Evolutionary conservation across 2,797 vertebrate species (phyloP).

Genomic region (Chloroceryle inda): DNA sequence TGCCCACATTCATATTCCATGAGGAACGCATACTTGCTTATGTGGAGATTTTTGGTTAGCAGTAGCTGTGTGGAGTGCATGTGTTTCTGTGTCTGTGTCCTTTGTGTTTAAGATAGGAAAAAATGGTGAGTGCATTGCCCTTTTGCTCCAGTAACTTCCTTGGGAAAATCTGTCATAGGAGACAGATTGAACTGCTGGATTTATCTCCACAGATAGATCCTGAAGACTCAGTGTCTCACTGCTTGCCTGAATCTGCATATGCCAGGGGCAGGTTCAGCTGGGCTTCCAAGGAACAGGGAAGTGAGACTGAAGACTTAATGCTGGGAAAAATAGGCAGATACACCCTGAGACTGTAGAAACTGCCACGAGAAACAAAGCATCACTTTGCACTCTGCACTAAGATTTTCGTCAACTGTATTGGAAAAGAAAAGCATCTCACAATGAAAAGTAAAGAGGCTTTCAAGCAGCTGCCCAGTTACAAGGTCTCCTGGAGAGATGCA

Average conservation of each 20-base stretch:
- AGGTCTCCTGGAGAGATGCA: neutral
- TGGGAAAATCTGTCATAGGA: neutral
- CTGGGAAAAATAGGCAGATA: neutral
- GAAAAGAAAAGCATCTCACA: neutral
- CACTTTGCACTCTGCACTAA: neutral
- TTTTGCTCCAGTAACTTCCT: neutral
- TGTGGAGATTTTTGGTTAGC: constrained; percentile 1
- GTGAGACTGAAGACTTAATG: neutral
- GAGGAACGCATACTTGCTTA: neutral
- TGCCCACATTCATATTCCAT: neutral
- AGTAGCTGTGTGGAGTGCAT: neutral
- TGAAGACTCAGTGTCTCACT: neutral
- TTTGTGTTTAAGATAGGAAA: neutral
- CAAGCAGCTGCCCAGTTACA: neutral
- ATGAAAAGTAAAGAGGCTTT: neutral
- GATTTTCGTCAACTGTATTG: neutral
- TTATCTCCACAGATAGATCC: neutral
- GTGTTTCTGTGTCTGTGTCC: neutral
- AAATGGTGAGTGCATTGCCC: neutral
- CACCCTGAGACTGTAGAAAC: neutral
- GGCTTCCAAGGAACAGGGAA: neutral
- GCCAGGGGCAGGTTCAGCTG: neutral
- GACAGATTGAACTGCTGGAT: neutral
- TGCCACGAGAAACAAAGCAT: neutral
- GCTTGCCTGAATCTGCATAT: neutral